Percentiles rank a stretch among this genome's conserved stretches.
These are phyloP conservation scores for Notolepis coatsorum DNA, from an alignment of 2,797 vertebrate species.

Conservation along the genomic window DNA sequence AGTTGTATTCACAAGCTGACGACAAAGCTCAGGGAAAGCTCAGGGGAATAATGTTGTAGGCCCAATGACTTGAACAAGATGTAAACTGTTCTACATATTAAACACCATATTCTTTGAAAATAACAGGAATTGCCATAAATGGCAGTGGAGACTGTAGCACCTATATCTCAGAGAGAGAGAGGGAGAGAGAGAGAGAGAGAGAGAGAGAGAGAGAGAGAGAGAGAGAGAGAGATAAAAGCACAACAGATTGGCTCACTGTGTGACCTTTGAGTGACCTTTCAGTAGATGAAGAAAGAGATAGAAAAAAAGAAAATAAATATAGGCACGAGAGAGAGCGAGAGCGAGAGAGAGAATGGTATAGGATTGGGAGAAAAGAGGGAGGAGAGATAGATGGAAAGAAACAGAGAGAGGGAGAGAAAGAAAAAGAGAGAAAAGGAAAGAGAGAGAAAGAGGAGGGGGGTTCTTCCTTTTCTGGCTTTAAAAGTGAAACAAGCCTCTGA, in stretches of 20 bases:
- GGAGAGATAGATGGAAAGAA: neutral
- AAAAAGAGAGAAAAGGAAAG: neutral
- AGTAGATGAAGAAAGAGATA: neutral
- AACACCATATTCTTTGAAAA: neutral
- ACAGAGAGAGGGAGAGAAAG: neutral
- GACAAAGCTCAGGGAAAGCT: neutral
- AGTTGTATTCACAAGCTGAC: no score
- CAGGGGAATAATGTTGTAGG: neutral
- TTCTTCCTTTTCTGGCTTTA: neutral
- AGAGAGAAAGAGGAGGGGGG: neutral
- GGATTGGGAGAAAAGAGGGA: neutral
- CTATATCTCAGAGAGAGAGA: neutral
- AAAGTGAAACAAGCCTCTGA: neutral
- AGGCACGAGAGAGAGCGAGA: neutral
- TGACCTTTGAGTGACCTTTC: slow-evolving; percentile 2
- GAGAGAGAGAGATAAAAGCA: neutral
- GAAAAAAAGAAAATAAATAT: neutral
- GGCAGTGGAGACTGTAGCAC: neutral
- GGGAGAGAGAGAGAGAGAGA: no score
- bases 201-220: no score
- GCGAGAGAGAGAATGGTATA: slow-evolving; percentile 1
- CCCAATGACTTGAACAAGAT: neutral
- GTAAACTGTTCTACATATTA: neutral
- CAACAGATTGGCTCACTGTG: neutral
- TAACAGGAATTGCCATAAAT: neutral